Evolutionary conservation across 1,140 invertebrate genomes (phyloP).

Genomic region (Hydropsyche tenuis): DNA sequence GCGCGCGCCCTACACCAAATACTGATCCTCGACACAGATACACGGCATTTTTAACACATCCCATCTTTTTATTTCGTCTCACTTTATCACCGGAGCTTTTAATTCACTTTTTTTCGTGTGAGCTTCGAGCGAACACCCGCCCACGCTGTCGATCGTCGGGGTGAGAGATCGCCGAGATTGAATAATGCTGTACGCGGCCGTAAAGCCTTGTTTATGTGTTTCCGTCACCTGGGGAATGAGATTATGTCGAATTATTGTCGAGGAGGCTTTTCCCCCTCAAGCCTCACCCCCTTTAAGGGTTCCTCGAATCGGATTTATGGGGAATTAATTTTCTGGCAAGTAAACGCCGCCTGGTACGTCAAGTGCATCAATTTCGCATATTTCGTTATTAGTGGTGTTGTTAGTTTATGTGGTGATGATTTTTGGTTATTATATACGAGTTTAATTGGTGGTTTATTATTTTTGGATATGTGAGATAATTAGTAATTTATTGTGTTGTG

Average conservation of each 20-base stretch:
- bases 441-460: too few relatives aligned
- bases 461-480: too few relatives aligned
- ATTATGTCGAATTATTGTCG: conserved; percentile 46
- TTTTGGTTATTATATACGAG: too few relatives aligned
- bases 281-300: background rate
- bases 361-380: conserved; percentile 13
- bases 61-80: too few relatives aligned
- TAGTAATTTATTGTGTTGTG: too few relatives aligned
- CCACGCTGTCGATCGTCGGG: conserved; percentile 6
- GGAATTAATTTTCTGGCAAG: conserved; percentile 40
- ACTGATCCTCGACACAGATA: conserved; percentile 16
- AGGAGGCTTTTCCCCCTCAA: conserved; percentile 19
- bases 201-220: conserved; percentile 46
- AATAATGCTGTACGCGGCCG: conserved; percentile 39
- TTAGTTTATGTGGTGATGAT: too few relatives aligned
- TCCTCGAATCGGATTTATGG: conserved; percentile 34
- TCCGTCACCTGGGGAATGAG: conserved; percentile 40
- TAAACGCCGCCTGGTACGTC: background rate
- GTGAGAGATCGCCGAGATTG: conserved; percentile 39
- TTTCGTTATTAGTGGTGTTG: background rate
- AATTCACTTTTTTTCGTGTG: background rate
- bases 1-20: conserved; percentile 38
- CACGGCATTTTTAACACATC: background rate
- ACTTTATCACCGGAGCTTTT: too few relatives aligned
- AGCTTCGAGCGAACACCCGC: conserved; percentile 5